phyloP scores from a whole-genome alignment of 2,113 vertebrate genomes.

The Passer domesticus region DNA sequence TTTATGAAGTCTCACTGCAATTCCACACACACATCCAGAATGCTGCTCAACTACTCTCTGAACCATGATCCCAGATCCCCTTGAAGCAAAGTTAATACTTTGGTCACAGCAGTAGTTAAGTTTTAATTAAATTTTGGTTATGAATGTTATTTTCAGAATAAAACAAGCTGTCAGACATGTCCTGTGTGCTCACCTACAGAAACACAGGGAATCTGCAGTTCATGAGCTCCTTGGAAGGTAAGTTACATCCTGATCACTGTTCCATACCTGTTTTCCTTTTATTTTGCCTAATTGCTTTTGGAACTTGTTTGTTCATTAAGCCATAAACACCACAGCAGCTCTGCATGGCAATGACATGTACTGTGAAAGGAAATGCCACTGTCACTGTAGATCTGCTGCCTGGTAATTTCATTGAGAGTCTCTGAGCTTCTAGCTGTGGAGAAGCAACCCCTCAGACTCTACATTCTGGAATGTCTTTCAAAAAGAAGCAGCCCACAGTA shows the following conservation, averaged over 20 bases:
- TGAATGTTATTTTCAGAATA: background rate
- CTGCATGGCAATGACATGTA: accelerated
- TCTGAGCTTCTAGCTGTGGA: background rate
- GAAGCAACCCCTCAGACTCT: background rate
- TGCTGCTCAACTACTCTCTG: background rate
- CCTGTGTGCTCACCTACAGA: background rate
- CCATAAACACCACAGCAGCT: background rate
- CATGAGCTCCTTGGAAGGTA: background rate
- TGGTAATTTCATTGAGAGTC: background rate
- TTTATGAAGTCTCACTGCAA: background rate
- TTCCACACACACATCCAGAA: background rate
- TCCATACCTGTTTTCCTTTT: background rate
- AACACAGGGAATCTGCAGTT: background rate
- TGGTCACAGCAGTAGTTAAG: background rate
- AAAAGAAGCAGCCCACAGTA: background rate
- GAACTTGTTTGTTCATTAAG: background rate
- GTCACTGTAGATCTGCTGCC: background rate
- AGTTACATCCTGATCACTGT: background rate
- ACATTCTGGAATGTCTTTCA: background rate
- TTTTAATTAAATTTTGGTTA: background rate
- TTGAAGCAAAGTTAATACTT: background rate
- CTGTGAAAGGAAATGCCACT: background rate
- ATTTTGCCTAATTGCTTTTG: background rate
- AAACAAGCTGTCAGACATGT: background rate
- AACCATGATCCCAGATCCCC: background rate